Evolutionary conservation across 2,113 vertebrate species (phyloP).

Genomic region (Telmatochromis brachygnathus): DNA sequence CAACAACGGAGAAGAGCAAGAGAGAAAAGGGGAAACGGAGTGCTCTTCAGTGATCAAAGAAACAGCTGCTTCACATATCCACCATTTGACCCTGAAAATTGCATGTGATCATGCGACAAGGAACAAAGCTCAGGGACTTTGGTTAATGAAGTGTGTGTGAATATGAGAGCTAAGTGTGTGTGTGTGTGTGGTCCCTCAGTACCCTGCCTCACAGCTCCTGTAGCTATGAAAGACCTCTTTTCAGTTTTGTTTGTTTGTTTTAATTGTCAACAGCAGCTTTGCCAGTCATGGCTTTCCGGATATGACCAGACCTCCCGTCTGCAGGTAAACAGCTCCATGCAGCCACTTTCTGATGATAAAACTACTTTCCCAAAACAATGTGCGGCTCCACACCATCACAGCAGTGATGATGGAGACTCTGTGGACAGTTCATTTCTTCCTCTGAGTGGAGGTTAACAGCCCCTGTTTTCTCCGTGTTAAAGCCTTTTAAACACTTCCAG

Average conservation of each 20-base stretch:
- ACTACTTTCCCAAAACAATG: neutral
- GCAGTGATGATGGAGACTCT: neutral
- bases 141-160: slow-evolving; percentile 36
- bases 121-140: neutral
- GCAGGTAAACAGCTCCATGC: neutral
- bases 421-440: neutral
- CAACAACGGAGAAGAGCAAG: neutral
- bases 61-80: slow-evolving; percentile 29
- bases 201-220: neutral
- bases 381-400: neutral
- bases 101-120: neutral
- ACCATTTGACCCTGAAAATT: neutral
- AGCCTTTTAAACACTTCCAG: slow-evolving; percentile 27
- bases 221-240: neutral
- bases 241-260: neutral
- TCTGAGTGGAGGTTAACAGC: slow-evolving; percentile 1
- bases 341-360: neutral
- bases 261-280: neutral
- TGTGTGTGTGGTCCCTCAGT: neutral
- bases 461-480: slow-evolving; percentile 3
- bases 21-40: neutral
- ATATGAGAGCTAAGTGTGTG: neutral
- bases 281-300: neutral
- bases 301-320: neutral
- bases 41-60: slow-evolving; percentile 48